Evolutionary conservation across 2,113 vertebrate genomes (phyloP).

Genomic region (Bubo bubo): DNA sequence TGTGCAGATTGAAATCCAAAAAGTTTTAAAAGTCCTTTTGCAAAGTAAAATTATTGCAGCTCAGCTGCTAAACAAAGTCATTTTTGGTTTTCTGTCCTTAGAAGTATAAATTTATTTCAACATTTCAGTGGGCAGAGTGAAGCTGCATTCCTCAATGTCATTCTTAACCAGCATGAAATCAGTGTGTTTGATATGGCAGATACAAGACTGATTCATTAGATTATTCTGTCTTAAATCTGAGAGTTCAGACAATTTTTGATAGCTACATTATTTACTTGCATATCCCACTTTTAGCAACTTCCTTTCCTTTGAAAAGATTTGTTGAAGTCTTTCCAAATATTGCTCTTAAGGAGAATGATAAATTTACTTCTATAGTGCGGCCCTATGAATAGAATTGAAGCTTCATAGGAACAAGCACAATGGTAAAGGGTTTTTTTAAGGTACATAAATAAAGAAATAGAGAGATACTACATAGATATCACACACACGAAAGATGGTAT

Average conservation of each 20-base stretch:
- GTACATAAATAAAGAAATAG: not conserved
- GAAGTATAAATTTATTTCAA: not conserved
- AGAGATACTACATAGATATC: not conserved
- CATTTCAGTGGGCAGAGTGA: not conserved
- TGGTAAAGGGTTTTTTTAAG: not conserved
- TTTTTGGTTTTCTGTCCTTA: not conserved
- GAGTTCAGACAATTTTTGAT: not conserved
- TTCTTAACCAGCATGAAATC: not conserved
- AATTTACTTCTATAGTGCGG: not conserved
- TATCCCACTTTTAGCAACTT: not conserved
- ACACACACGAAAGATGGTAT: not conserved
- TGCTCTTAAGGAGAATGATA: not conserved
- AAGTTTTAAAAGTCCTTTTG: not conserved
- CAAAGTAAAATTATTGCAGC: not conserved
- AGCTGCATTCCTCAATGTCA: not conserved
- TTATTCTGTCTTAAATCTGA: not conserved
- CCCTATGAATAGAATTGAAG: not conserved
- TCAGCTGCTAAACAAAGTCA: not conserved
- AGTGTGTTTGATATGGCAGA: not conserved
- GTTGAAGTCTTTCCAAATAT: not conserved
- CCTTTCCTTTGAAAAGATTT: not conserved
- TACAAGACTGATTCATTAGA: not conserved
- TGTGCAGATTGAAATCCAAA: not conserved
- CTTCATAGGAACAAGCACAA: not conserved
- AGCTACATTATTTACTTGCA: not conserved